phyloP scores from a whole-genome alignment of 2,888 invertebrate species.

The Campaea margaritaria region DNA sequence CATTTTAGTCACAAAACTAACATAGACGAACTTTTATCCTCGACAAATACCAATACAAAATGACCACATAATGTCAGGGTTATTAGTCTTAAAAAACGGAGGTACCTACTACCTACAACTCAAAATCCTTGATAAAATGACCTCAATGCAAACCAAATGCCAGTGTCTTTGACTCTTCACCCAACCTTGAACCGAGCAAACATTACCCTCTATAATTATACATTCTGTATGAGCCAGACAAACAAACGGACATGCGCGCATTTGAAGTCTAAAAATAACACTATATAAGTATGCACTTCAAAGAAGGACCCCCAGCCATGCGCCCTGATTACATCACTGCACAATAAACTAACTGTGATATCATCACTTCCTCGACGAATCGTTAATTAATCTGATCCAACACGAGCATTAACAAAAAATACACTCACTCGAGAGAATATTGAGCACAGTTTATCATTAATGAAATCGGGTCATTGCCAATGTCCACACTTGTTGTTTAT shows the following conservation, averaged over 20 bases:
- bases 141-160: conserved; percentile 5
- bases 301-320: conserved; percentile 29
- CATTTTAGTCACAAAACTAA: too few species aligned
- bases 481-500: conserved; percentile 36
- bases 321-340: conserved; percentile 43
- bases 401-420: conserved; percentile 36
- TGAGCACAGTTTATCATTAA: conserved; percentile 44
- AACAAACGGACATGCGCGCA: conserved; percentile 64
- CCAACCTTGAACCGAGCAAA: conserved; percentile 35
- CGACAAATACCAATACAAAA: too few species aligned
- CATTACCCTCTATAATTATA: conserved; percentile 19
- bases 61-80: not conserved
- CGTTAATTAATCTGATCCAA: conserved; percentile 56
- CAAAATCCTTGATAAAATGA: conserved; percentile 16
- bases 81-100: not conserved
- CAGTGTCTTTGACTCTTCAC: conserved; percentile 30
- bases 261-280: conserved; percentile 74
- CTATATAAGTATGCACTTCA: conserved; percentile 43
- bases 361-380: conserved; percentile 69
- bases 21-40: too few species aligned
- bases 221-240: conserved; percentile 53
- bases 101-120: too few species aligned
- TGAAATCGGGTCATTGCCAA: conserved; percentile 41
- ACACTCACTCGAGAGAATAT: conserved; percentile 47
- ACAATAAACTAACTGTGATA: conserved; percentile 71